Evolutionary conservation across 2,888 invertebrate genomes (phyloP).

Genomic region (Ganaspis brasiliensis): DNA sequence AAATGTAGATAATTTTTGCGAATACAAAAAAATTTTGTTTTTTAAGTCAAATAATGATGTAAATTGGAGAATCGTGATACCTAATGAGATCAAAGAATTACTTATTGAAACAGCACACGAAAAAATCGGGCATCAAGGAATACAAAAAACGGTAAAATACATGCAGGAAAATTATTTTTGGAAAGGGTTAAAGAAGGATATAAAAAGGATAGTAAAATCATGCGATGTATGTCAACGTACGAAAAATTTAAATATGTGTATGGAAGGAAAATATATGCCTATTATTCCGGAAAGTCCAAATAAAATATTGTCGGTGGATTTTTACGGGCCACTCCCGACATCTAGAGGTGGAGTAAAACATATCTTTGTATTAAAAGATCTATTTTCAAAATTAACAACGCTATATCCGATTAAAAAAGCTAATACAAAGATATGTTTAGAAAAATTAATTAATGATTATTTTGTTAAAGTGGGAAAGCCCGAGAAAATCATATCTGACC

Average conservation of each 20-base stretch:
- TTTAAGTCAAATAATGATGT: background rate
- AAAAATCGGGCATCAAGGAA: background rate
- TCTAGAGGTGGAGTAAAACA: too few species aligned
- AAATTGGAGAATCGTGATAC: background rate
- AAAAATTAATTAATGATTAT: too few species aligned
- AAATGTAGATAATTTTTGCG: too few species aligned
- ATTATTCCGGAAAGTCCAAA: too few species aligned
- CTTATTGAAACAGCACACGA: background rate
- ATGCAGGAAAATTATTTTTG: background rate
- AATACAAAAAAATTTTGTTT: background rate
- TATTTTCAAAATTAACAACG: too few species aligned
- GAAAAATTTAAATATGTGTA: background rate
- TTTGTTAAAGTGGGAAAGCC: too few species aligned
- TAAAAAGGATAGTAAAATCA: background rate
- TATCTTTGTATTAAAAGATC: too few species aligned
- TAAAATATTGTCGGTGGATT: too few species aligned
- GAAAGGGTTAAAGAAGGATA: background rate
- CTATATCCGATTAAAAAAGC: too few species aligned
- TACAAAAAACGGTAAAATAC: background rate
- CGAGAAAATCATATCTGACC: too few species aligned
- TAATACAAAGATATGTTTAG: too few species aligned
- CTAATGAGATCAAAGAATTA: background rate
- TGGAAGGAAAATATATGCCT: background rate
- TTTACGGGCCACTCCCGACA: too few species aligned
- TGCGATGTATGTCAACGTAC: constrained; percentile 1